Percentiles rank a stretch among this genome's conserved stretches.
phyloP scores from a whole-genome alignment of 2,888 invertebrate species.

The Tipula unca region DNA sequence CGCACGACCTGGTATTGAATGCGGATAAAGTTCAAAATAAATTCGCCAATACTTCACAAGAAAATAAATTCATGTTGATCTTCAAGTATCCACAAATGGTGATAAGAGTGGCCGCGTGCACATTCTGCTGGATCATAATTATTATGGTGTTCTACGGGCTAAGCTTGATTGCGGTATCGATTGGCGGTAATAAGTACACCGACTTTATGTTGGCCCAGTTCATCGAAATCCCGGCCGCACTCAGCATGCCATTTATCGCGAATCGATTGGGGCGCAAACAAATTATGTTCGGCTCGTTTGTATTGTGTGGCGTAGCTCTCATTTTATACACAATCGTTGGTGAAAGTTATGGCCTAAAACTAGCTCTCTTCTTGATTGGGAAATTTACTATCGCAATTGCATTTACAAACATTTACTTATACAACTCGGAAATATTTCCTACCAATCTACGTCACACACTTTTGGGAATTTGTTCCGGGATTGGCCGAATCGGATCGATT shows the following conservation, averaged over 20 bases:
- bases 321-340: not conserved
- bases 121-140: not conserved
- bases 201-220: not conserved
- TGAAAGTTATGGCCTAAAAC: not conserved
- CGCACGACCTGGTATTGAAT: not conserved
- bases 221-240: not conserved
- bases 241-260: not conserved
- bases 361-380: not conserved
- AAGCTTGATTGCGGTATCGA: not conserved
- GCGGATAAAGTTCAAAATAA: not conserved
- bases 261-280: not conserved
- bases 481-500: not conserved
- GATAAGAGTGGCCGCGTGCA: not conserved
- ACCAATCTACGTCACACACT: not conserved
- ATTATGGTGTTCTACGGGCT: not conserved
- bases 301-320: not conserved
- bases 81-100: not conserved
- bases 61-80: not conserved
- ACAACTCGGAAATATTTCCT: not conserved
- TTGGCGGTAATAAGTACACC: not conserved
- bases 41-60: not conserved
- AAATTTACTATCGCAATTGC: not conserved
- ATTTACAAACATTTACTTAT: not conserved
- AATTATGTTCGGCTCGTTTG: not conserved
- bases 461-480: not conserved